Base-by-base conservation (phyloP, 2,113 vertebrate species). In the Synodontis membranacea region DNA sequence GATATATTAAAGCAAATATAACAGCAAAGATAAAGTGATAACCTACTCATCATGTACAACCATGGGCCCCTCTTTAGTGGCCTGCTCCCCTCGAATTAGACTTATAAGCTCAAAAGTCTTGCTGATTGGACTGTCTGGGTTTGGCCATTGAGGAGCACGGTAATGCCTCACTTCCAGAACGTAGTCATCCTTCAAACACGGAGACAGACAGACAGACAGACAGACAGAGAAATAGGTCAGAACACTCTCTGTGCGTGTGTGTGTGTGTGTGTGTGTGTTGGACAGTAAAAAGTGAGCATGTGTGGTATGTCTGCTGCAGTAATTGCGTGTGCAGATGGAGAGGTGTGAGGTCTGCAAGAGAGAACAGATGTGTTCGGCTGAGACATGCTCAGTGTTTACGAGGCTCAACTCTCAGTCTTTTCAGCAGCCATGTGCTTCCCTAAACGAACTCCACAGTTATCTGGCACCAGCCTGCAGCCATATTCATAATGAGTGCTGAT, bases 11-110 rank as follows among this genome's bases (percentile, higher is more conserved):
- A 62, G 12, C 25, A 75, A 75, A 75, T 48, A 28, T 11, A 39
- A 42, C 23, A 21, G 74, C 23, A 74, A 21, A 60, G n/a, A 60
- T 64, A 25, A 23, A 39, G 54, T 17, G 12, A 80, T n/a, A 62
- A 91, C 97, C 95, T 95, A 99, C 98, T 97, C 95, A 21, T 99
- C 98, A 6, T 97, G 97, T 60, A 99, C 95, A 82, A 98, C 94
- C 72, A 93, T 91, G 17, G 98, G 97, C 1, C 96, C 96, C 58
- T 99, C 97, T 88, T 96, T 96, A 83, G 62, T 92, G 48, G 91
- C 82, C 39, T 92, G 93, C 89, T 96, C 96, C 86, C 96, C 95
- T 91, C 95, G 96, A 88, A 99, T 94, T 87, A 98, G 90, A 89
- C 92, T 95, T 88, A 98, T 93, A 79, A 99, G 94, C 94, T 99